Conservation (phyloP, 2,888 invertebrate genomes). For the Osmoderma eremita region DNA sequence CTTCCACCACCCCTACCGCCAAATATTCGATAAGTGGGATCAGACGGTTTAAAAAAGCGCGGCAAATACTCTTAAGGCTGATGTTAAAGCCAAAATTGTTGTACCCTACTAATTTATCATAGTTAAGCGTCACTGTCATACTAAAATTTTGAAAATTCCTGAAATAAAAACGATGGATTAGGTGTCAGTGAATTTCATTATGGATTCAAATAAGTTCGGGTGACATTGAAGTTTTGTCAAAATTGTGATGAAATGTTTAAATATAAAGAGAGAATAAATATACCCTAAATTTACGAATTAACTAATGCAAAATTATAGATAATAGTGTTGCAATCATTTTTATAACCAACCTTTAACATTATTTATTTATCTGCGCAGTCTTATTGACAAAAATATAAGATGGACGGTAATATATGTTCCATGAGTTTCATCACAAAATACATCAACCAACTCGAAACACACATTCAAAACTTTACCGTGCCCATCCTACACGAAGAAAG, state of each 20-base stretch:
- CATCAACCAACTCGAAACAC: constrained; percentile 38
- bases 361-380: too few relatives aligned
- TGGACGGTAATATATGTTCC: constrained; percentile 20
- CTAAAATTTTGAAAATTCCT: constrained; percentile 36
- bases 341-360: not conserved
- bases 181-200: not conserved
- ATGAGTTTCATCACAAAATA: constrained; percentile 39
- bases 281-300: not conserved
- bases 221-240: not conserved
- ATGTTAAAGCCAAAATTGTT: not conserved
- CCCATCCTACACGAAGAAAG: constrained; percentile 25
- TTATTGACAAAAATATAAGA: too few relatives aligned
- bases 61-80: constrained; percentile 23
- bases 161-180: not conserved
- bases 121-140: constrained; percentile 29
- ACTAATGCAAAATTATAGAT: not conserved
- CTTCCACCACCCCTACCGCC: constrained; percentile 20
- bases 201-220: not conserved
- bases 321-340: not conserved
- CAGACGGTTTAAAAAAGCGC: constrained; percentile 39
- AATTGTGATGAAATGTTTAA: not conserved
- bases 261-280: not conserved
- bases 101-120: not conserved
- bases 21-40: constrained; percentile 16
- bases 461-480: constrained; percentile 30